Conservation (phyloP, 2,797 vertebrate species). For the Sorex maritimensis region DNA sequence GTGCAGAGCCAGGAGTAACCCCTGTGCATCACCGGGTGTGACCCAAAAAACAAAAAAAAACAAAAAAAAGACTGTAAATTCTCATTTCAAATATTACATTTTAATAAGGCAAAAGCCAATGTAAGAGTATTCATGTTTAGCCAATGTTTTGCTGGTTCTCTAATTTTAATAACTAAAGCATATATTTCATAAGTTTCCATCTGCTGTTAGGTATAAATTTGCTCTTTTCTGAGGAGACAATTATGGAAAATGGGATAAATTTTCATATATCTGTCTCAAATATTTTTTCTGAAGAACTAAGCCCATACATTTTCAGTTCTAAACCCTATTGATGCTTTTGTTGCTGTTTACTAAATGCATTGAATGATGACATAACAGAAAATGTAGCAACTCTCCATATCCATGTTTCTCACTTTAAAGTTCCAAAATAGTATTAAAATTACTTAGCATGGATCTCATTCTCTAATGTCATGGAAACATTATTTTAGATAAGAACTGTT, state of each 20-base stretch:
- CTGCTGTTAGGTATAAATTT: neutral
- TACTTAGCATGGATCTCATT: neutral
- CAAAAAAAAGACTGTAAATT: no score
- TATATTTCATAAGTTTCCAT: neutral
- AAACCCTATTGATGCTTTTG: neutral
- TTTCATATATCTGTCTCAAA: neutral
- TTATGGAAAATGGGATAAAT: neutral
- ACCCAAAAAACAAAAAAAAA: no score
- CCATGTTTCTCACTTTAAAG: neutral
- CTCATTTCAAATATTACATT: neutral
- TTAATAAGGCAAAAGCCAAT: constrained; percentile 25
- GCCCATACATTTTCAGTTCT: neutral
- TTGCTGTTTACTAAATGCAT: neutral
- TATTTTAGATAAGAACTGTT: constrained; percentile 28
- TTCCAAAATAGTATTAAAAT: neutral
- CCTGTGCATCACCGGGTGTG: no score
- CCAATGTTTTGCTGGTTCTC: neutral
- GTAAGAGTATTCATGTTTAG: constrained; percentile 21
- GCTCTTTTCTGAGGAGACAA: neutral
- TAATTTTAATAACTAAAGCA: constrained; percentile 36
- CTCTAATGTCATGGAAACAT: neutral
- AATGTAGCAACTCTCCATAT: neutral
- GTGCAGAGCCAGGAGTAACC: no score
- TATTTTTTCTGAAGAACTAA: neutral
- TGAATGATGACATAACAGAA: neutral